These are phyloP conservation scores for Datnioides undecimradiatus DNA, from an alignment of 2,113 vertebrate species.

Conservation along the genomic window DNA sequence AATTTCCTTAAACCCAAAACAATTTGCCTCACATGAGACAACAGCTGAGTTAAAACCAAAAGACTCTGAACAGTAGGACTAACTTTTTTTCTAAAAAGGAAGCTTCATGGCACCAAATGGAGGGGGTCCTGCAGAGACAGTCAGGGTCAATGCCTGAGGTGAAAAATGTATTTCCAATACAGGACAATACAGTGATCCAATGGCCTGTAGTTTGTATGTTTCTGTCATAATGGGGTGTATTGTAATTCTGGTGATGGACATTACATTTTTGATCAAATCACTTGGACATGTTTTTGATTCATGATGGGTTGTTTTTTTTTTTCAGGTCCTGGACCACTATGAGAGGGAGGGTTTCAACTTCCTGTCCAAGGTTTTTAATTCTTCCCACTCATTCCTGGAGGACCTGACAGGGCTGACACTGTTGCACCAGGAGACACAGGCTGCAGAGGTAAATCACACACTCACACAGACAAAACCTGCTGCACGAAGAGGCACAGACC, in stretches of 20 bases:
- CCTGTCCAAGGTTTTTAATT: slow-evolving; percentile 96
- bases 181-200: background rate
- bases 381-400: slow-evolving; percentile 98
- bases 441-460: slow-evolving; percentile 91
- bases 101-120: no score
- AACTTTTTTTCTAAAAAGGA: no score
- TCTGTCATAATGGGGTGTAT: background rate
- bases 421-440: slow-evolving; percentile 97
- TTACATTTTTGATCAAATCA: background rate
- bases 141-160: no score
- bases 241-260: background rate
- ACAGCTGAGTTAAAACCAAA: no score
- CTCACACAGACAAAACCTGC: background rate
- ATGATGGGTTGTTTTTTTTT: slow-evolving; percentile 11
- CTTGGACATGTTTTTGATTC: background rate
- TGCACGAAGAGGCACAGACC: background rate
- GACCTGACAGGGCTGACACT: slow-evolving; percentile 96
- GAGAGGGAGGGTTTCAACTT: slow-evolving; percentile 94
- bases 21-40: no score
- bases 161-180: no score
- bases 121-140: no score
- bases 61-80: no score
- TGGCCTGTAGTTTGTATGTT: background rate
- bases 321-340: slow-evolving; percentile 94
- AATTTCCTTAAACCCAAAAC: no score